These are phyloP conservation scores for Rhipidura dahli DNA, from an alignment of 2,113 vertebrate genomes.

Conservation along the genomic window DNA sequence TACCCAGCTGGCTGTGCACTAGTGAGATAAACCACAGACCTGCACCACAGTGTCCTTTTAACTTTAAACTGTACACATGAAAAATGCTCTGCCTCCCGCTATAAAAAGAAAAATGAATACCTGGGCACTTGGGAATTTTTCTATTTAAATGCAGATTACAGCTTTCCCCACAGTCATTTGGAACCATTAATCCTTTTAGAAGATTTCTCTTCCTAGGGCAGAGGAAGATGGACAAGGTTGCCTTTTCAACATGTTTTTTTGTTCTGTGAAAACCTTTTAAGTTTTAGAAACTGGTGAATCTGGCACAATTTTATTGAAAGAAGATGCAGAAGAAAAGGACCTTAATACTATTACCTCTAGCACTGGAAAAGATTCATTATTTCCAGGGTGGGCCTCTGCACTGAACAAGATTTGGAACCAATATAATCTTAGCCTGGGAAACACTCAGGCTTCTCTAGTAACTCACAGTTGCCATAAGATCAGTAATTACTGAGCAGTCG, in stretches of 20 bases:
- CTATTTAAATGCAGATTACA: slow-evolving; percentile 25
- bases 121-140: background rate
- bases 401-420: background rate
- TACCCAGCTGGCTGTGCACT: background rate
- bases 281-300: background rate
- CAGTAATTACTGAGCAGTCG: background rate
- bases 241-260: background rate
- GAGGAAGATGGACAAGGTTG: background rate
- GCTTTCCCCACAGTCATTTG: background rate
- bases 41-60: background rate
- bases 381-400: background rate
- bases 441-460: background rate
- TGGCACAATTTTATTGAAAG: background rate
- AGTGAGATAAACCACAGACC: background rate
- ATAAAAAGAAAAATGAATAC: background rate
- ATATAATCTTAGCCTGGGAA: background rate
- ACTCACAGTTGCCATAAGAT: background rate
- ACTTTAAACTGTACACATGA: background rate
- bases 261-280: background rate
- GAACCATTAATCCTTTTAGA: background rate
- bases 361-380: background rate
- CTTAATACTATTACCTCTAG: background rate
- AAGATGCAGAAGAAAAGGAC: background rate
- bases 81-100: background rate
- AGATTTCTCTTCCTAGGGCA: background rate